Evolutionary conservation across 2,113 vertebrate genomes (phyloP), one percentile per base, ranked within the genome.

Genomic region (Indicator indicator): DNA sequence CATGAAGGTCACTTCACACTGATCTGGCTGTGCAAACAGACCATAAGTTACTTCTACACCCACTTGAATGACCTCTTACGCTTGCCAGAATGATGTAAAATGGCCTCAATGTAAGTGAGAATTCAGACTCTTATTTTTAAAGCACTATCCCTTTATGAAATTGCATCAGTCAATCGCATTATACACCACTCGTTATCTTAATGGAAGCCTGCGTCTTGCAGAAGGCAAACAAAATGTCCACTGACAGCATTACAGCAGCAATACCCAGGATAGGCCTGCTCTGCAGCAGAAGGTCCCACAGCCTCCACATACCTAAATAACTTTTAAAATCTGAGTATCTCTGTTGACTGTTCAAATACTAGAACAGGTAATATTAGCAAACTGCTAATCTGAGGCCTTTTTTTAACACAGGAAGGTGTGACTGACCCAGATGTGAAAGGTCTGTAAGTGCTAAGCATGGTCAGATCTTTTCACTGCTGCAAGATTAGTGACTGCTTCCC

Each of bases 1-100:
- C 76, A 87, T 95, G 89, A 94, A 96, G 96, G 96, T 96, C 94
- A 7, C 83, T 96, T 96, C 95, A 96, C 96, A 96, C 95, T 97
- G 93, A 97, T 95, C 95, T 95, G 94, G 93, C 95, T 96, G 89
- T 95, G 93, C 95, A 95, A 95, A 90, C 3, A 23, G 94, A 86
- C 95, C 88, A 90, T 95, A 96, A 97, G 92, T 96, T 96, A 94
- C 80, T 94, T 94, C 88, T 96, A 95, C 95, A 62, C 95, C 94
- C 91, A 96, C 94, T 95, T 93, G 80, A 96, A 94, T 93, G 94
- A 95, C 93, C 94, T 95, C 86, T 96, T 95, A 93, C 2, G 21
- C 94, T 95, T 97, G 90, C 89, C 89, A 95, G 93, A 91, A 94
- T 90, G 94, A 86, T 95, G 91, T 78, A 96, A 96, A 96, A 95